Evolutionary conservation across 2,113 vertebrate species (phyloP).

Genomic region (Rhinolophus ferrumequinum): DNA sequence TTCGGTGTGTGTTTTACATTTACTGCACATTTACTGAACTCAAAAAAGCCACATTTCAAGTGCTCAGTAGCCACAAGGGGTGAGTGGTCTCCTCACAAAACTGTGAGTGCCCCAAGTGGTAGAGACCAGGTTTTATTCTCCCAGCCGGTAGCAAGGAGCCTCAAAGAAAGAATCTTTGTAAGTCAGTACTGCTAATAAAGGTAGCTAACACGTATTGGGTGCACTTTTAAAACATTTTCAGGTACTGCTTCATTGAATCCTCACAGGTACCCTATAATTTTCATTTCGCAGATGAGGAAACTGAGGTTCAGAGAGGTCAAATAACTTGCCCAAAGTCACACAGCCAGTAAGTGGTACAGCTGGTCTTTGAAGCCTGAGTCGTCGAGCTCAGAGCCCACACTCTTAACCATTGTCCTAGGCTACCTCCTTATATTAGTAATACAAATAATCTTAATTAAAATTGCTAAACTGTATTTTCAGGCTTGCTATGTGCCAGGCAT

Average conservation of each 20-base stretch:
- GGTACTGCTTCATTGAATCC: neutral
- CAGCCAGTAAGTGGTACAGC: neutral
- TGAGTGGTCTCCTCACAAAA: neutral
- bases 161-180: neutral
- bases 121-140: too few species aligned
- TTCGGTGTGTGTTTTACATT: rapidly evolving
- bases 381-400: neutral
- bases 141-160: neutral
- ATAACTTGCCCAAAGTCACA: neutral
- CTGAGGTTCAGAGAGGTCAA: neutral
- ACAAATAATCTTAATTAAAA: neutral
- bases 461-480: rapidly evolving
- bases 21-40: rapidly evolving
- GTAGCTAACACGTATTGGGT: rapidly evolving
- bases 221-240: neutral
- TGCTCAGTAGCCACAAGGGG: rapidly evolving
- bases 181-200: neutral
- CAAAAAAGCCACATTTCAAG: neutral
- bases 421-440: neutral
- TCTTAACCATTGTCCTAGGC: neutral
- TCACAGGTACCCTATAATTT: neutral
- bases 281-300: neutral
- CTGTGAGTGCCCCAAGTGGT: neutral
- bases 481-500: neutral
- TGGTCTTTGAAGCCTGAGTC: neutral